phyloP scores from a whole-genome alignment of 2,888 invertebrate species.

The Lepidocyrtoides sp. region DNA sequence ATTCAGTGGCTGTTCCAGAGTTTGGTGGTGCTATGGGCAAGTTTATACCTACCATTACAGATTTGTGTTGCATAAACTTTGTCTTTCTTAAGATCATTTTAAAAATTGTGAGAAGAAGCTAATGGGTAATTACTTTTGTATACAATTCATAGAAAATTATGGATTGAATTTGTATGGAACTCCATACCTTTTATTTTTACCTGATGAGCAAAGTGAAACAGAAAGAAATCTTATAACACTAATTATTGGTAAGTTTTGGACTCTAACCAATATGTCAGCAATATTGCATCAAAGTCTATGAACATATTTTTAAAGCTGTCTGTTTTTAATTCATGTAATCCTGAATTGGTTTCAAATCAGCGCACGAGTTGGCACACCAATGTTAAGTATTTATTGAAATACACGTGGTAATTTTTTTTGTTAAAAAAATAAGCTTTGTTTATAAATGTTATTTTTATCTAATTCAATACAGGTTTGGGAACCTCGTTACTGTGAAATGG shows the following conservation, averaged over 20 bases:
- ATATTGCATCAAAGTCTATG: too few species aligned
- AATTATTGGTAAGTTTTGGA: slow-evolving; percentile 50
- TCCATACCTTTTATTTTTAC: slow-evolving; percentile 43
- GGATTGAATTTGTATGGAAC: slow-evolving; percentile 69
- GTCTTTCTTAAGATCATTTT: too few species aligned
- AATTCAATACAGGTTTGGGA: slow-evolving; percentile 70
- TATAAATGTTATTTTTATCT: not conserved
- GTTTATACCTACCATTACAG: too few species aligned
- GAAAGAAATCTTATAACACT: slow-evolving; percentile 55
- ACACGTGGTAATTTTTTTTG: too few species aligned
- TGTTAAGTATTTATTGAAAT: slow-evolving; percentile 37
- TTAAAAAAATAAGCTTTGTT: not conserved
- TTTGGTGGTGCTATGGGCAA: slow-evolving; percentile 73
- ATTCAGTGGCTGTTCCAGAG: slow-evolving; percentile 71
- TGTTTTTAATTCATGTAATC: not conserved
- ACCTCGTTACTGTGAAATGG: slow-evolving; percentile 81
- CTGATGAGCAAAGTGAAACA: slow-evolving; percentile 53
- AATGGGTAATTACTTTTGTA: too few species aligned
- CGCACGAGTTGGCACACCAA: slow-evolving; percentile 79
- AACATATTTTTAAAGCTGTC: too few species aligned
- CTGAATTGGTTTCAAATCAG: not conserved
- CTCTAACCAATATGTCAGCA: not conserved
- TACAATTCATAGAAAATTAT: slow-evolving; percentile 7
- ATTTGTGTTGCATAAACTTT: too few species aligned
- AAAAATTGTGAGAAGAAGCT: too few species aligned